Evolutionary conservation across 2,113 vertebrate genomes (phyloP).

Genomic region (Lagenorhynchus albirostris): DNA sequence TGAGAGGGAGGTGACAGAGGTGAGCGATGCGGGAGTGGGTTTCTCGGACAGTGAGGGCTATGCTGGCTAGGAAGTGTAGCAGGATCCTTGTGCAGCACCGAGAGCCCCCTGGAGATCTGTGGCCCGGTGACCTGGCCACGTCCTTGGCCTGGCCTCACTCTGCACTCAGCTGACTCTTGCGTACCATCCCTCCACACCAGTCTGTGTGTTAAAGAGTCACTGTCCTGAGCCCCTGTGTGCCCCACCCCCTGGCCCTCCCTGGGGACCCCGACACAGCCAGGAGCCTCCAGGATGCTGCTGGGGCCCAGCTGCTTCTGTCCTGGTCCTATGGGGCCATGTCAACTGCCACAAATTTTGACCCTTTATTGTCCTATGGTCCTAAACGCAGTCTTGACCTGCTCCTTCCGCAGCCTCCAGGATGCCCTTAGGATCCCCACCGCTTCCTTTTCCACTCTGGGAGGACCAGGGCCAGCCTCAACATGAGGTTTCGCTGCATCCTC

Average conservation of each 20-base stretch:
- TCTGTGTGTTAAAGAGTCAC: not conserved
- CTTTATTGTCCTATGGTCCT: not conserved
- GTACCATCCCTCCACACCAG: not conserved
- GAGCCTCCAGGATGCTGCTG: not conserved
- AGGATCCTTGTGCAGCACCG: not conserved
- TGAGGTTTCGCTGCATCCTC: too few species aligned
- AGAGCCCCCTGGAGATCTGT: not conserved
- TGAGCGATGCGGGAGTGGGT: not conserved
- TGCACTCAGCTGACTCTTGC: not conserved
- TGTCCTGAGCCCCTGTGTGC: not conserved
- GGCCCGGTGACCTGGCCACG: not conserved
- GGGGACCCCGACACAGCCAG: not conserved
- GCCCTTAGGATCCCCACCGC: not conserved
- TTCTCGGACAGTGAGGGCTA: not conserved
- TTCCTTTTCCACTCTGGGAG: not conserved
- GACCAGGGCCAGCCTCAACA: not conserved
- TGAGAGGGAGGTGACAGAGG: not conserved
- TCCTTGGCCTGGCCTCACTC: not conserved
- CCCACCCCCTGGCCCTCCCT: not conserved
- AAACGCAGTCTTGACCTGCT: not conserved
- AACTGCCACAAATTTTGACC: not conserved
- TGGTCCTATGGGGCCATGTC: fast-evolving
- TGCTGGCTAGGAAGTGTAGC: not conserved
- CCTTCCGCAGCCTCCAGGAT: not conserved
- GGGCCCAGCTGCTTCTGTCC: not conserved